Conservation (phyloP, 2,888 invertebrate genomes). For the Tridacna crocea region DNA sequence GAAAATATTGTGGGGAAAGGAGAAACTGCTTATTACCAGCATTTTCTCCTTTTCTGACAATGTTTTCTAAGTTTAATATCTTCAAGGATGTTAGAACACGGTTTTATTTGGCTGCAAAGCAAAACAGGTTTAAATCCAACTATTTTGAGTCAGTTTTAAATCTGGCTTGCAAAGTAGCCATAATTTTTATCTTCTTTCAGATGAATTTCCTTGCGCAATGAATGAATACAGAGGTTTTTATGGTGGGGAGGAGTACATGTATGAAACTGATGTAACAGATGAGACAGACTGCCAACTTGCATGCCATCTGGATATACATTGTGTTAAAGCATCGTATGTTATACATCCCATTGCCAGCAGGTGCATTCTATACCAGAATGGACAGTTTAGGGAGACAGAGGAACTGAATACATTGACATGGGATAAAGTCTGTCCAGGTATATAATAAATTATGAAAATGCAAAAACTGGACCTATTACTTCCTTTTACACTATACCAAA, state of each 20-base stretch:
- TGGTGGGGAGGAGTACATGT: conserved; percentile 23
- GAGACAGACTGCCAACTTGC: conserved; percentile 11
- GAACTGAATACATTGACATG: conserved; percentile 24
- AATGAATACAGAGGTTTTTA: conserved; percentile 7
- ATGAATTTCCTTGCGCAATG: conserved; percentile 26
- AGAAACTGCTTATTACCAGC: too few species aligned
- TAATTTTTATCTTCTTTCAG: not conserved
- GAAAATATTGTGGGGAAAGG: too few species aligned
- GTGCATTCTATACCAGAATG: conserved; percentile 13
- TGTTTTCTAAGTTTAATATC: too few species aligned
- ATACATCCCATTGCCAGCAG: not conserved
- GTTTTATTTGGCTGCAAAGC: too few species aligned
- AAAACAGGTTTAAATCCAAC: too few species aligned
- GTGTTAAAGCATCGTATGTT: conserved; percentile 15
- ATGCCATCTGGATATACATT: conserved; percentile 22
- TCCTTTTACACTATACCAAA: too few species aligned
- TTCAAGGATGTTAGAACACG: too few species aligned
- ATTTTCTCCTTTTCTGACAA: too few species aligned
- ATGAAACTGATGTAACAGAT: not conserved
- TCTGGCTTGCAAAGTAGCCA: too few species aligned
- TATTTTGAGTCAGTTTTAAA: too few species aligned
- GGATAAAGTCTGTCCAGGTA: conserved; percentile 27
- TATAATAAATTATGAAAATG: not conserved
- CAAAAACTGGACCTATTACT: too few species aligned
- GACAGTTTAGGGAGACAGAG: conserved; percentile 20